phyloP scores from a whole-genome alignment of 1,140 invertebrate species.

The Bombus pascuorum region DNA sequence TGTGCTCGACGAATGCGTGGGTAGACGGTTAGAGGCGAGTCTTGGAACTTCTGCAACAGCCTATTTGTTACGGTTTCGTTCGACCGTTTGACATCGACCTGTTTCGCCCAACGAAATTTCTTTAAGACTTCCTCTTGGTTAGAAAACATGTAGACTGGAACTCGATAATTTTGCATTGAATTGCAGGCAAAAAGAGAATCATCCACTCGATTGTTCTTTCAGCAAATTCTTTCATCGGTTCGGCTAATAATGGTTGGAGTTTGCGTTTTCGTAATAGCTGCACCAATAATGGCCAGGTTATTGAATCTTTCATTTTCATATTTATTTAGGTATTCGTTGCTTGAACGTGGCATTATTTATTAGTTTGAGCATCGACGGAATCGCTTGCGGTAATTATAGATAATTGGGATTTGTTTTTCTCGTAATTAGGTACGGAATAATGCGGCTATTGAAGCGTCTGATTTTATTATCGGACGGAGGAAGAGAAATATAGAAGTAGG shows the following conservation, averaged over 20 bases:
- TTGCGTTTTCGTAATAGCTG: no score
- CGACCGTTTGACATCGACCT: slow-evolving; percentile 4
- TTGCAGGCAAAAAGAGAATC: background rate
- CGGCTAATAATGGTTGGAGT: background rate
- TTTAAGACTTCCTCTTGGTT: background rate
- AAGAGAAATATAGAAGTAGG: no score
- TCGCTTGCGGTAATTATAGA: background rate
- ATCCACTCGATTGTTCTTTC: no score
- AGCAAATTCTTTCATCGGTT: no score
- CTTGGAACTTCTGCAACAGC: background rate
- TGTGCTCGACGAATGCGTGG: slow-evolving; percentile 31
- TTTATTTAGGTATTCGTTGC: background rate
- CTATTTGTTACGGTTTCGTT: slow-evolving; percentile 25
- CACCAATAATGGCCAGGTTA: no score
- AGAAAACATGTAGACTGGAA: background rate
- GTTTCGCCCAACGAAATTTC: background rate
- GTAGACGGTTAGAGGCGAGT: background rate
- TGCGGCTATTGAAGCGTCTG: background rate
- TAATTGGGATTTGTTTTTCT: background rate
- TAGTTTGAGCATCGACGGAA: no score
- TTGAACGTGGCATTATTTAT: background rate
- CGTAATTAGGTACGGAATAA: background rate
- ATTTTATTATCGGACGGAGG: background rate
- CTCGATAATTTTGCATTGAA: background rate
- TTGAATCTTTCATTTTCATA: no score